phyloP scores from a whole-genome alignment of 2,888 invertebrate species.

The Caenorhabditis drosophilae region DNA sequence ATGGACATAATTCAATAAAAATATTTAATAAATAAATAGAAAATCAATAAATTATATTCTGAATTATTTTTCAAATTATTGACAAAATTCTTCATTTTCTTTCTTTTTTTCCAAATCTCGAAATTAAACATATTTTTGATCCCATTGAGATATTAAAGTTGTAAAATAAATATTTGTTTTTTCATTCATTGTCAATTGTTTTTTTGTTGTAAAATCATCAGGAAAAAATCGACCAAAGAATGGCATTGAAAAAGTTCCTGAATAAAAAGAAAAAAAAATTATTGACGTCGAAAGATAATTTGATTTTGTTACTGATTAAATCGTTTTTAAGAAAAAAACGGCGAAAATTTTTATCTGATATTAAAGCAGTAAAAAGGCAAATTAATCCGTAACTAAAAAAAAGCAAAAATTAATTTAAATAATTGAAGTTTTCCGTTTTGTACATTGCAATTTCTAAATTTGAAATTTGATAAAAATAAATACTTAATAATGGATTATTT shows the following conservation, averaged over 20 bases:
- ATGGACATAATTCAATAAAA: too few species aligned
- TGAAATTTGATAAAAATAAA: conserved; percentile 8
- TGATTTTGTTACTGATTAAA: background rate
- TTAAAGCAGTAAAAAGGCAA: background rate
- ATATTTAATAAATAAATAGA: too few species aligned
- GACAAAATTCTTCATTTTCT: too few species aligned
- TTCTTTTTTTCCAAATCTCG: too few species aligned
- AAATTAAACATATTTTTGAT: too few species aligned
- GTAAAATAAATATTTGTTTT: conserved; percentile 18
- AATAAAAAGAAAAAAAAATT: background rate
- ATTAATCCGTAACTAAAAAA: conserved; percentile 2
- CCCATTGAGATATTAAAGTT: conserved; percentile 20
- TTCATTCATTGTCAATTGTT: conserved; percentile 10
- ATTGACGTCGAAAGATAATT: conserved; percentile 1
- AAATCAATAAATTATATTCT: too few species aligned
- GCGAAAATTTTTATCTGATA: conserved; percentile 12
- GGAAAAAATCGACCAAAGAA: conserved; percentile 21
- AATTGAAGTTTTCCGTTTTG: conserved; percentile 3
- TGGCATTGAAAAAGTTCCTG: conserved; percentile 7
- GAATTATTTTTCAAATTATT: too few species aligned
- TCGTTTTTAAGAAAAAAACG: conserved; percentile 2
- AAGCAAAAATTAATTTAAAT: background rate
- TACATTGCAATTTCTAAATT: conserved; percentile 21
- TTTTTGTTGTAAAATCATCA: conserved; percentile 11
- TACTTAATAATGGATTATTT: conserved; percentile 6